Base-by-base conservation (phyloP, 2,888 invertebrate genomes). In the Phaonia tiefii region DNA sequence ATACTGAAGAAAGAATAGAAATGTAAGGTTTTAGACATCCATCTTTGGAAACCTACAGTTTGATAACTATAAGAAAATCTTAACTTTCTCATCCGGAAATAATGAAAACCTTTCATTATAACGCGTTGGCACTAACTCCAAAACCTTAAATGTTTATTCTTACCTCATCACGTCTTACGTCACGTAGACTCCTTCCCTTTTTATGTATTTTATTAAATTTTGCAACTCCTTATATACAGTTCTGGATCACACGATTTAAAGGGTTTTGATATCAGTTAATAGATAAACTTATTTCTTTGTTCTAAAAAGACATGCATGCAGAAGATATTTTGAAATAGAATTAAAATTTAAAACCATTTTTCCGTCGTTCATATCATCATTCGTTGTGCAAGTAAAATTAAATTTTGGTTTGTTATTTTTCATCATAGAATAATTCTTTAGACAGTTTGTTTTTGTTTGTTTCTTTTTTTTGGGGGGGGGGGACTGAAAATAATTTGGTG, bases 301-400 rank as follows among this genome's bases (percentile, higher is more conserved):
- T n/a, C n/a, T n/a, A n/a, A 66, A 58, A 63, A 42, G 22, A 39
- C 65, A 70, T 51, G 44, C 69, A 75, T 37, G 31, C 22, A 42
- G 75, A 75, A 75, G 17, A 25, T 63, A 71, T 67, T 75, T 70
- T 46, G 44, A 78, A 80, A 78, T 75, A 78, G 60, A 56, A 42
- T 78, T 20, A 66, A 67, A 31, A 49, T 69, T 79, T 44, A 76
- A 31, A 79, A 76, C 70, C 76, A 71, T 75, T 82, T 78, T 71
- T 74, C 74, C 80, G 77, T 79, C 76, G 75, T 82, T 79, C 70
- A 67, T 31, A 76, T 82, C 75, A 76, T 82, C 75, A 76, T 82
- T 82, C 82, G 82, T 82, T 82, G 82, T 82, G 82, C 79, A 79
- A 76, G 79, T 79, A 81, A 77, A 73, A 73, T 72, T 63, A 76